Evolutionary conservation across 2,113 vertebrate genomes (phyloP), one percentile per base, ranked within the genome.

Genomic region (Spea multiplicata): DNA sequence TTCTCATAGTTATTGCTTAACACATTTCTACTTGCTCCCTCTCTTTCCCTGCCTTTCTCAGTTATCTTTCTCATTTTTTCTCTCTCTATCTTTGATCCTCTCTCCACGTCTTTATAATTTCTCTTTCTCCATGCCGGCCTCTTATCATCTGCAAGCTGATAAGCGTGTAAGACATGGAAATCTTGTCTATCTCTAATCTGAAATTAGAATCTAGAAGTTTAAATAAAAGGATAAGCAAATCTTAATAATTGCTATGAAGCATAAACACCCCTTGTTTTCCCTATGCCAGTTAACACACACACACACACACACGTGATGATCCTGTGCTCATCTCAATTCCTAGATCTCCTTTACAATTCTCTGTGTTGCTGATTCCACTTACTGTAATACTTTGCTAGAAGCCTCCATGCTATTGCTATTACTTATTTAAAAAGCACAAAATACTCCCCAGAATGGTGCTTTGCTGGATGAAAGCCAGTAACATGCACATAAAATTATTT

Each of bases 131-230:
- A 4, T 53, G 48, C 73, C 49, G 67, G n/a, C 46, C 59, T 75
- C 65, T 6, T 13, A 46, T 76, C 48, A 16, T 62, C 53, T 44
- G 13, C 46, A 59, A 44, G 44, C 12, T 67, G 62, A 73, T 73
- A 66, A 77, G 81, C 53, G 74, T 78, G 53, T 82, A 67, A 80
- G 50, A 73, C 50, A 46, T 59, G 70, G 52, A 72, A 73, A 80
- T 73, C 76, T 73, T 67, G 62, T 66, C 62, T 59, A 73, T 67
- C 71, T 80, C 6, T 48, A 73, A 73, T 73, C 77, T 80, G 44
- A 80, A 73, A 80, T 80, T 67, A 80, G 62, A 71, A 67, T 80
- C 62, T 66, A 48, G 8, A 55, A n/a, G 52, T 49, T 66, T 72
- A 80, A 80, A 80, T 73, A 80, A 67, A 80, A 55, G 16, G 62